Conservation (phyloP, 2,797 vertebrate genomes). For the Pseudochromis fuscus region DNA sequence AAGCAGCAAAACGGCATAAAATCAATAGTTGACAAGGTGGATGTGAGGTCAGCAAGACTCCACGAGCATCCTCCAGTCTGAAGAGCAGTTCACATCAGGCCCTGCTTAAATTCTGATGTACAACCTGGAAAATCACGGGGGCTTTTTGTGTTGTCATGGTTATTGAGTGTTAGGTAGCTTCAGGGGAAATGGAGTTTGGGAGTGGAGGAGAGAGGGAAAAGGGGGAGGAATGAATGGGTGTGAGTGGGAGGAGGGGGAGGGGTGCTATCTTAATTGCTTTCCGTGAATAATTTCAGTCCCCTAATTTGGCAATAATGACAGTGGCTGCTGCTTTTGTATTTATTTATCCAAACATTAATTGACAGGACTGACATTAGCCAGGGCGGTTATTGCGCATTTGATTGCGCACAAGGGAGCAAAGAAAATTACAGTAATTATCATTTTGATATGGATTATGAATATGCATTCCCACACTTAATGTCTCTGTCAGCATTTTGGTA, state of each 20-base stretch:
- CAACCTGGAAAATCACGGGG: conserved; percentile 69
- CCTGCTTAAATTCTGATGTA: conserved; percentile 64
- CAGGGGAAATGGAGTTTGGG: conserved; percentile 67
- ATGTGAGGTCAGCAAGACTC: conserved; percentile 39
- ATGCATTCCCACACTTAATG: conserved; percentile 77
- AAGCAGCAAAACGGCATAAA: conserved; percentile 29
- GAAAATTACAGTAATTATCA: conserved; percentile 82
- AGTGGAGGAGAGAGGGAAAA: conserved; percentile 18
- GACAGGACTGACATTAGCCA: conserved; percentile 81
- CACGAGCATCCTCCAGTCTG: conserved; percentile 15
- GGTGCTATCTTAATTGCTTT: conserved; percentile 83
- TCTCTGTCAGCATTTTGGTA: conserved; percentile 75
- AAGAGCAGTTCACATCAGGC: conserved; percentile 47
- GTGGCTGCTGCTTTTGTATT: conserved; percentile 82
- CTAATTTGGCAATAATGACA: conserved; percentile 86
- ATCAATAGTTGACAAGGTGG: conserved; percentile 41
- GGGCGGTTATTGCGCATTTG: conserved; percentile 77
- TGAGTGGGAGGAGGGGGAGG: conserved; percentile 59
- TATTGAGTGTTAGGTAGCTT: conserved; percentile 76
- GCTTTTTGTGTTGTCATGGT: conserved; percentile 77
- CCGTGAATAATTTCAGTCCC: conserved; percentile 83
- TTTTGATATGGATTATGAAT: conserved; percentile 83
- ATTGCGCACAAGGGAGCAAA: conserved; percentile 82
- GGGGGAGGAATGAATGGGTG: conserved; percentile 46
- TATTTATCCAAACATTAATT: conserved; percentile 86